A percentile compares a stretch with the other conserved stretches of the same genome.
Conservation (phyloP, 2,888 invertebrate genomes). For the Zhengitettix transpicula region DNA sequence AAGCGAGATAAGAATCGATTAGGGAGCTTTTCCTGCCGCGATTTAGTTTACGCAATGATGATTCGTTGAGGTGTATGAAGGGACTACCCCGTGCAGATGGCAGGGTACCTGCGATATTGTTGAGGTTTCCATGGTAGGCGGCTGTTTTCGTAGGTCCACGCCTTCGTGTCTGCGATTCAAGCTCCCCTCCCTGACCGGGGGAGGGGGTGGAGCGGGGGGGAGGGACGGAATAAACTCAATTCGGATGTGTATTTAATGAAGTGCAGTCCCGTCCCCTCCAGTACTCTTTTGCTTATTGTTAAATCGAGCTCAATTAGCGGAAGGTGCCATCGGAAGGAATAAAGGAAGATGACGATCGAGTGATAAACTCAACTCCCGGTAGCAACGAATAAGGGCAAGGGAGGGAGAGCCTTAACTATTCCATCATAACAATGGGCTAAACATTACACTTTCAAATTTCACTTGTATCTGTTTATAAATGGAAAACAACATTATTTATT, state of each 20-base stretch:
- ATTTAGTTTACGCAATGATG: too few species aligned
- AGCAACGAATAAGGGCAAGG: too few species aligned
- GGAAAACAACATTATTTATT: too few species aligned
- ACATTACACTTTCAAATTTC: too few species aligned
- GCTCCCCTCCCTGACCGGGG: slow-evolving; percentile 8
- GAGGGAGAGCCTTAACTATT: too few species aligned
- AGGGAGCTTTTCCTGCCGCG: too few species aligned
- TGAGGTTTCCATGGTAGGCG: not conserved
- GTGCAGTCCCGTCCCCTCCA: not conserved
- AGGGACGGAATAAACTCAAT: slow-evolving; percentile 7
- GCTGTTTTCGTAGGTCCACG: not conserved
- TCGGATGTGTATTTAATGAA: slow-evolving; percentile 10
- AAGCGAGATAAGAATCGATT: too few species aligned
- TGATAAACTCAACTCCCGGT: too few species aligned
- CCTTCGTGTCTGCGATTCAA: slow-evolving; percentile 13
- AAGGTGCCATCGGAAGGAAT: too few species aligned
- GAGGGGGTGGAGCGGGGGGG: not conserved
- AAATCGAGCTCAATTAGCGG: slow-evolving; percentile 1
- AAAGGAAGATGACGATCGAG: too few species aligned
- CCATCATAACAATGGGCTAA: too few species aligned
- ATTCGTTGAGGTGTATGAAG: not conserved
- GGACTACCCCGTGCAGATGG: not conserved
- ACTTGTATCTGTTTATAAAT: too few species aligned
- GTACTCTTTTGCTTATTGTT: slow-evolving; percentile 1
- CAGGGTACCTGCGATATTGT: not conserved